Percentiles rank a stretch among this genome's conserved stretches.
These are phyloP conservation scores for Brienomyrus longianalis DNA, from an alignment of 2,113 vertebrate species.

Conservation along the genomic window DNA sequence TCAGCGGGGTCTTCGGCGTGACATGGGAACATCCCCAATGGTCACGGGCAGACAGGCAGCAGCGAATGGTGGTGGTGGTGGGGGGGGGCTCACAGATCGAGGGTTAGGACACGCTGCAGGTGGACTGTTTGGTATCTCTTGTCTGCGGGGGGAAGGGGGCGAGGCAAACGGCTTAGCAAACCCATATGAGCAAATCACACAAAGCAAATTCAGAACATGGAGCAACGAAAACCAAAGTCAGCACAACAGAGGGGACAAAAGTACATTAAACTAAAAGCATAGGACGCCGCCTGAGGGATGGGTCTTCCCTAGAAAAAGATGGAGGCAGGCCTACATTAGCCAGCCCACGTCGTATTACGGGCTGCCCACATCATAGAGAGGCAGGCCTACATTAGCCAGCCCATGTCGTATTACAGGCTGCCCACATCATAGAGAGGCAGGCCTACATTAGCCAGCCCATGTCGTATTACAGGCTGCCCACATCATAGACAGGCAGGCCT, in stretches of 20 bases:
- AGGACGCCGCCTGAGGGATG: not conserved
- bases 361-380: too few species aligned
- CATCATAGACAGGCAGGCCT: not conserved
- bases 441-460: too few species aligned
- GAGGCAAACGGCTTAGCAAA: not conserved
- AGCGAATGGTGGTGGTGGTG: constrained; percentile 8
- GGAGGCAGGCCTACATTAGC: not conserved
- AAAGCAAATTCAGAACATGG: not conserved
- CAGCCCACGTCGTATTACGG: not conserved
- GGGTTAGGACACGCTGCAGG: constrained; percentile 59
- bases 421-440: too few species aligned
- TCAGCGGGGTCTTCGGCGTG: not conserved
- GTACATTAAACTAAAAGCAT: too few species aligned
- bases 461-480: not conserved
- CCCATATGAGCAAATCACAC: not conserved
- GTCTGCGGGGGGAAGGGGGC: constrained; percentile 38
- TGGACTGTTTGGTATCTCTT: constrained; percentile 57
- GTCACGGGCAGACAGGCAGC: constrained; percentile 30
- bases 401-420: too few species aligned
- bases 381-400: too few species aligned
- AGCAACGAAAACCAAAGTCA: not conserved
- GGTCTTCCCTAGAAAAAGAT: not conserved
- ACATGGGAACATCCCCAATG: constrained; percentile 20
- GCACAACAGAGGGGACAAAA: too few species aligned
- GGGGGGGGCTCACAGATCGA: not conserved